Evolutionary conservation across 2,888 invertebrate species (phyloP), one percentile per base, ranked within the genome.

Genomic region (Diogma glabrata): DNA sequence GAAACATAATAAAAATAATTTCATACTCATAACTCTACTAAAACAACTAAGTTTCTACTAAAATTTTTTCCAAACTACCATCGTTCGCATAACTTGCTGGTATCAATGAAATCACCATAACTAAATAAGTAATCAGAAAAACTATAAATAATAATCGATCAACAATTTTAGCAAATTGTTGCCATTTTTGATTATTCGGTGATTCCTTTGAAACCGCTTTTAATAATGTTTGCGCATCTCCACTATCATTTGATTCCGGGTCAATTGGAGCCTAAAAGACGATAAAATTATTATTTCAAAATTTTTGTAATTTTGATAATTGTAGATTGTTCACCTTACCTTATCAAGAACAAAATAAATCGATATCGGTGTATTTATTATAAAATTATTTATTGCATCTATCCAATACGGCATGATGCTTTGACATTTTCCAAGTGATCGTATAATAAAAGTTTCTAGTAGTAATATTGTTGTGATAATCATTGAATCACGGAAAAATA

Each of bases 401-500:
- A 59, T 19, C 57, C 57, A 59, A 9, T 8, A 24, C 7, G 58
- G 58, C 14, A 51, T 43, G 6, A 20, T 20, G 5, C 50, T 14
- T 33, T 43, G 28, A 22, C 52, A 56, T 9, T 28, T 8, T 16
- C 52, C 16, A 17, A 59, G 14, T 6, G 52, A 54, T 14, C 55
- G 47, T 20, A 55, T 49, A 17, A 57, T 36, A 3, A 56, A 45
- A 2, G 59, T 57, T 8, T 56, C 46, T 7, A 57, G 12, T 7
- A 58, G 26, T 12, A 58, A 40, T 12, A 55, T 12, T 7, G 55
- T 36, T 3, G 56, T 49, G 16, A 58, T 56, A 2, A 58, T 23
- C 22, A 59, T 16, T 14, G 59, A 58, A 46, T 59, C 58, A 6
- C 57, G 51, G 40, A 56, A 58, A 45, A 51, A 60, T 16, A 57